These are phyloP conservation scores for Sebastes oblongus DNA, from an alignment of 2,797 vertebrate species.

Conservation along the genomic window DNA sequence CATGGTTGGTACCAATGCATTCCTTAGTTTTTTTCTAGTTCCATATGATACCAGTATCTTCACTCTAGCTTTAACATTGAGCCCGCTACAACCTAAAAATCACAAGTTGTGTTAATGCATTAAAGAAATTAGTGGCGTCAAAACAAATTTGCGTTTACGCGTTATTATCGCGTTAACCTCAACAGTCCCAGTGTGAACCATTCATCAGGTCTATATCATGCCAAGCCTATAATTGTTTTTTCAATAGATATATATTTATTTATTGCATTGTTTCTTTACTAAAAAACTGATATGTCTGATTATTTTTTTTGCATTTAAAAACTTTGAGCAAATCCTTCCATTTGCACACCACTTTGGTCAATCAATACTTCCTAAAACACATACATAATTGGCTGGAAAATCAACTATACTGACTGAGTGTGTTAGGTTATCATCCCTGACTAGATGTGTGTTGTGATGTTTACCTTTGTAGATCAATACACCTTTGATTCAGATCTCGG, in stretches of 20 bases:
- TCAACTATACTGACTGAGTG: not conserved
- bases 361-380: not conserved
- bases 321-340: not conserved
- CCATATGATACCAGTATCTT: no score
- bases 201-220: not conserved
- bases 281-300: not conserved
- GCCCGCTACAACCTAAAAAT: no score
- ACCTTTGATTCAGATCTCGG: conserved; percentile 35
- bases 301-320: not conserved
- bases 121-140: no score
- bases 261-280: not conserved
- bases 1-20: no score
- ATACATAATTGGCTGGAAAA: not conserved
- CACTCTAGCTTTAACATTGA: no score
- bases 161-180: no score
- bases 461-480: conserved; percentile 43
- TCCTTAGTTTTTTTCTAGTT: no score
- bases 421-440: not conserved
- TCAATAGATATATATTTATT: not conserved
- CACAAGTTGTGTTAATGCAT: no score
- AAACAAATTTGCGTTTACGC: no score
- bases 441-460: conserved; percentile 7
- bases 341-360: not conserved
- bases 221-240: not conserved
- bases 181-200: no score